Conservation (phyloP, 2,113 vertebrate species). For the Siniperca chuatsi region DNA sequence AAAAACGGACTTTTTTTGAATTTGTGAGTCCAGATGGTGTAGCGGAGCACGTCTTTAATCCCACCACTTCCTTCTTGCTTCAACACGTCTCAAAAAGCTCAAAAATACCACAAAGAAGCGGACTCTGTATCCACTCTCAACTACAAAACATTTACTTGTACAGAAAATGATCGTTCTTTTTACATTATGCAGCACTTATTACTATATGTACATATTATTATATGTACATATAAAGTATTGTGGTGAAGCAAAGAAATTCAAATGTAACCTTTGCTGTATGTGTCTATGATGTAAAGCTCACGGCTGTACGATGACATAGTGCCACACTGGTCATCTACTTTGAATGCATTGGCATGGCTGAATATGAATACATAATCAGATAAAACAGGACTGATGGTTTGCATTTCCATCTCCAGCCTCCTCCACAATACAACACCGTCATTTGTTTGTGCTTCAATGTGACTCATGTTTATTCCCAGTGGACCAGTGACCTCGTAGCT, state of each 20-base stretch:
- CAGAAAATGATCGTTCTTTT: neutral
- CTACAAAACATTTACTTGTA: neutral
- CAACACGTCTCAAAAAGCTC: neutral
- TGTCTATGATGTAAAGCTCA: neutral
- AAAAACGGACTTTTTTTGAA: neutral
- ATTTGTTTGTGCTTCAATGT: conserved; percentile 46
- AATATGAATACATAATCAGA: conserved; percentile 41
- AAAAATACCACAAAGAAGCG: neutral
- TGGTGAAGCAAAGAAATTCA: conserved; percentile 36
- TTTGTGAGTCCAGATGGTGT: conserved; percentile 10
- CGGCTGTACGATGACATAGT: neutral
- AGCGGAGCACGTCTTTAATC: neutral
- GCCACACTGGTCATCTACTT: conserved; percentile 4
- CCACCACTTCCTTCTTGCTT: neutral
- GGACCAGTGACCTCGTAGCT: conserved; percentile 55
- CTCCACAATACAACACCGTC: conserved; percentile 46
- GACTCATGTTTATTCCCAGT: conserved; percentile 65
- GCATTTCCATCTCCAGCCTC: conserved; percentile 30
- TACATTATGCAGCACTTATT: conserved; percentile 6
- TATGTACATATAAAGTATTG: neutral
- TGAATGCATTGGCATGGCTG: conserved; percentile 13
- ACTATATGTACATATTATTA: neutral
- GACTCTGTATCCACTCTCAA: neutral
- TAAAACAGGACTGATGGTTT: conserved; percentile 19
- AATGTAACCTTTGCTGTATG: conserved; percentile 54